Conservation (phyloP, 2,888 invertebrate species). For the Strigamia crassipes region DNA sequence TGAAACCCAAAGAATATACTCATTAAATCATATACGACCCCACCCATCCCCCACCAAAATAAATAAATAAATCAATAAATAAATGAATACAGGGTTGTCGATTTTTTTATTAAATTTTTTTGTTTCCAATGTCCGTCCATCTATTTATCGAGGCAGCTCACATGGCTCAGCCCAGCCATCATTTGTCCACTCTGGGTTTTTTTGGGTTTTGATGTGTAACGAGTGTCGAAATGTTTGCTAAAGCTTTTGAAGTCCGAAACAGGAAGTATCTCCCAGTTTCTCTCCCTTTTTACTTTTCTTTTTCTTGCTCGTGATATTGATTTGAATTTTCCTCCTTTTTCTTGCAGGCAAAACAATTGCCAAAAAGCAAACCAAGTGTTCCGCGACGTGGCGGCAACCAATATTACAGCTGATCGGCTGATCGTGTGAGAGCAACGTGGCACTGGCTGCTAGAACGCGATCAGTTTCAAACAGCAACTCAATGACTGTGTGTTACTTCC, state of each 20-base stretch:
- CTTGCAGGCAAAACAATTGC: slow-evolving; percentile 50
- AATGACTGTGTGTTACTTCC: not conserved
- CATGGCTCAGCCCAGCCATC: no score
- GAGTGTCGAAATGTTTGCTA: not conserved
- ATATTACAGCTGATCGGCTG: slow-evolving; percentile 50
- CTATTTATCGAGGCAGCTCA: not conserved
- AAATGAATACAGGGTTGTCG: not conserved
- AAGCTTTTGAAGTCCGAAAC: slow-evolving; percentile 1
- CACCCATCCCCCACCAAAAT: no score
- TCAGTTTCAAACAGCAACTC: not conserved
- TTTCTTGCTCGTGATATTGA: not conserved
- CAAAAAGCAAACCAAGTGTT: slow-evolving; percentile 50
- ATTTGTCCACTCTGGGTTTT: not conserved
- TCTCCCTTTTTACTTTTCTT: not conserved
- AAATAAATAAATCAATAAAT: no score
- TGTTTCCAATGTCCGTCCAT: not conserved
- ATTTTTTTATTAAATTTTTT: not conserved
- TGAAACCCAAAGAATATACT: slow-evolving; percentile 51
- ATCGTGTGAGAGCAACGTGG: slow-evolving; percentile 33
- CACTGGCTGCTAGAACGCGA: not conserved
- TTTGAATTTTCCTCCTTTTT: slow-evolving; percentile 10
- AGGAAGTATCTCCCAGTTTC: not conserved
- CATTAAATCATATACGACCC: slow-evolving; percentile 41
- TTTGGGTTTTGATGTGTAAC: not conserved
- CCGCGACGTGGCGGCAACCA: slow-evolving; percentile 49